Evolutionary conservation across 2,113 vertebrate species (phyloP), one percentile per base, ranked within the genome.

Genomic region (Lamprotornis superbus): DNA sequence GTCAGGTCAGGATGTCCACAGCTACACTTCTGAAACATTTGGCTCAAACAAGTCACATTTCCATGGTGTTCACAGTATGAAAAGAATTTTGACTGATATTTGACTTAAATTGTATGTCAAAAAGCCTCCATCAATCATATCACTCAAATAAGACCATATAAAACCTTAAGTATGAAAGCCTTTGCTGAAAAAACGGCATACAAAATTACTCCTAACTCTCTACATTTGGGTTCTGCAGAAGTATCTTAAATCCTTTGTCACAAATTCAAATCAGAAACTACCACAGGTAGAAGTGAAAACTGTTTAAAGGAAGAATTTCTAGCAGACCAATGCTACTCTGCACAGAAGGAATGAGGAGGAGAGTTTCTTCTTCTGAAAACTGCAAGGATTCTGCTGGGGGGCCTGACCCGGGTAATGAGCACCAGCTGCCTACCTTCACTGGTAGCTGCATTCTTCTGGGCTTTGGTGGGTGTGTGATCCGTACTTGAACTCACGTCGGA

Each of bases 401-500:
- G 21, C 28, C 83, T 73, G 79, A 82, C 20, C 63, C 70, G 76
- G 23, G 83, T 98, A 98, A 99, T 97, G 95, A 98, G 96, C 92
- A 98, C 97, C 98, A 98, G 98, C 98, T 98, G 98, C 98, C 94
- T 99, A 99, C 99, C 99, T 99, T 99, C 99, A 80, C 98, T 99
- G 98, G 99, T 98, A 97, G 99, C 98, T 95, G 98, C 99, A 99
- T 99, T 99, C 98, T 98, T 99, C 94, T 98, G 98, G 96, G 99
- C 98, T 99, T 99, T 99, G 92, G 99, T 99, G 39, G 99, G 98
- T 17, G 99, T 99, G 97, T 99, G 99, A 98, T 99, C 99, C 44
- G 99, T 99, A 98, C 99, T 99, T 92, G 99, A 99, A 98, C 99
- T 99, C 98, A 99, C 98, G 98, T 99, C 99, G 97, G 99, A 99